A percentile compares a stretch with the other conserved stretches of the same genome.
Evolutionary conservation across 2,797 vertebrate genomes (phyloP).

Genomic region (Selene dorsalis): DNA sequence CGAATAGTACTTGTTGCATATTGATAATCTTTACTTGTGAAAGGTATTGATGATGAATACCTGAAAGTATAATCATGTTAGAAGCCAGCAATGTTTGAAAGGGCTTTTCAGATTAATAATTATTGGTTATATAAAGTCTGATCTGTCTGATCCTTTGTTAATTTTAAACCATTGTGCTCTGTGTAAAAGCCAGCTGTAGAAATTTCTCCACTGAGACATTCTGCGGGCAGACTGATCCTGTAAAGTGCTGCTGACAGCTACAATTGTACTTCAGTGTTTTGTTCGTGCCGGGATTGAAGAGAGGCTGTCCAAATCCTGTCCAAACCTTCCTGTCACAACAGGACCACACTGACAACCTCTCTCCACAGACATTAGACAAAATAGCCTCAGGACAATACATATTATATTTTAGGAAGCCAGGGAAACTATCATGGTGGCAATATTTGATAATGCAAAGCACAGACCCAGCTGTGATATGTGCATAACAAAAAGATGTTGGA

Average conservation of each 20-base stretch:
- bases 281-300: background rate
- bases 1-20: background rate
- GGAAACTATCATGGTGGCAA: background rate
- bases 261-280: constrained; percentile 6
- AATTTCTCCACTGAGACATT: constrained; percentile 5
- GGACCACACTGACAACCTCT: background rate
- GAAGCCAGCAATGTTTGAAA: background rate
- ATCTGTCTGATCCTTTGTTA: constrained; percentile 12
- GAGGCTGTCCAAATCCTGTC: constrained; percentile 15
- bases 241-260: constrained; percentile 2
- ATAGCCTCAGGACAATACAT: background rate
- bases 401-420: background rate
- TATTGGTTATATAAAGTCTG: background rate
- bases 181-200: background rate
- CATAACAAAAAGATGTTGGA: background rate
- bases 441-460: background rate
- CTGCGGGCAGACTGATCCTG: constrained; percentile 17
- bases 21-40: background rate
- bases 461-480: background rate
- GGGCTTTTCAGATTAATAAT: background rate
- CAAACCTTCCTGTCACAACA: background rate
- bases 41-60: background rate
- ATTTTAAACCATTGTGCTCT: constrained; percentile 3
- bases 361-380: background rate
- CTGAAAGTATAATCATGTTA: background rate